Evolutionary conservation across 92 coral and sea anemone species (phyloP), one percentile per base, ranked within the genome.

Genomic region (Meandrina meandrites): DNA sequence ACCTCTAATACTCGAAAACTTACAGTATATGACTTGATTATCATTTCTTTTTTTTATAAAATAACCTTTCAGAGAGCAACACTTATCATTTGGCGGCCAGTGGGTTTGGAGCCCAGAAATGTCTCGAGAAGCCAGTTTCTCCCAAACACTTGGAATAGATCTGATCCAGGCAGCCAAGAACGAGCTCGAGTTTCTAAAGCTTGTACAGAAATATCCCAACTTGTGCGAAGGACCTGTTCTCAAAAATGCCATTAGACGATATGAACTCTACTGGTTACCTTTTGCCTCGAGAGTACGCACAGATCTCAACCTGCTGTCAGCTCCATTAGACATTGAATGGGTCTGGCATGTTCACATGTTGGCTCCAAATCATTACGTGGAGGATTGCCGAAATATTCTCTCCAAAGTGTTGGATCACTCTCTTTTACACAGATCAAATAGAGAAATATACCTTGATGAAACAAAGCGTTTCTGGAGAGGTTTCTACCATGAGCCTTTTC

Each of bases 251-350:
- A 89, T 89, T 1, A 86, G 88, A 42, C 88, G 93, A 31, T 91
- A 91, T 75, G 93, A 91, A 60, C 35, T 69, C 21, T 91, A 70
- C 69, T 91, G 93, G 93, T 80, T 91, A 64, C 93, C 93, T 32
- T 76, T 90, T 47, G 80, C 80, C 9, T 87, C 90, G 24, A 57
- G n/a, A 57, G 1, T 1, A 19, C n/a, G n/a, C 64, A 18, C 8
- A 12, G 14, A 57, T 54, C 60, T 1, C 60, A 16, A 12, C 4
- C 58, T 18, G 19, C 24, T 18, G 24, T 5, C 27, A 57, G 64
- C 64, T 57, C 64, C 64, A 19, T 57, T 57, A 13, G 64, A 57
- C 7, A 57, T 57, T 18, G 64, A 21, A 57, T 57, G 64, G 64
- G 64, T 57, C 64, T 57, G 64, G 64, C 64, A 57, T 18, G 64